Evolutionary conservation across 2,797 vertebrate species (phyloP), one percentile per base, ranked within the genome.

Genomic region (Sphenodon punctatus): DNA sequence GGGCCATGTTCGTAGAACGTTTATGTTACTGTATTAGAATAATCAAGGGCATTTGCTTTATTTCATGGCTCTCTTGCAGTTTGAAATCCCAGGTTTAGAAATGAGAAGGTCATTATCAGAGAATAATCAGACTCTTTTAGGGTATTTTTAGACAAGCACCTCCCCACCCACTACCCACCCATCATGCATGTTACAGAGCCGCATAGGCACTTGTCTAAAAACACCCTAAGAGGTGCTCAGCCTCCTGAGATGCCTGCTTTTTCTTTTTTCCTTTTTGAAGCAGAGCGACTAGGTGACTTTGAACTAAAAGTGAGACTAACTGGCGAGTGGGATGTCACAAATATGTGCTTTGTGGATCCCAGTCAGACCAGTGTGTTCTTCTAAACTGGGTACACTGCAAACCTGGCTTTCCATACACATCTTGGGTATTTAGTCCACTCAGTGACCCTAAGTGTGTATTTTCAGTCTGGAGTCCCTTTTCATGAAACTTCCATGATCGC

Each of bases 21-120:
- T 38, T 60, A 14, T 34, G 58, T 7, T 49, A 41, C 30, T 83
- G 19, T 32, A 63, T 80, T 76, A 74, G 42, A 45, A 48, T 43
- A 49, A 59, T 84, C 80, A 15, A 42, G 46, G 11, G 66, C 69
- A 72, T 60, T 84, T 13, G 46, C 51, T 90, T 88, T 70, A 72
- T 68, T 75, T 38, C 60, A 38, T 64, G 39, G 20, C 19, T 13
- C 25, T 41, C 22, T 61, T 39, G 34, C 42, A 38, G 61, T 30
- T 9, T 80, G 55, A 48, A 25, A 16, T 72, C 65, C n/a, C 22
- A 42, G 71, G 20, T 63, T 67, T 58, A 32, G 27, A 16, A 22
- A 30, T 12, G 9, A 34, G 5, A 51, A 51, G 25, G 25, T 48
- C 51, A 25, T 58, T 58, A 32, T 36, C 55, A 58, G 58, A 58